Percentiles rank a stretch among this genome's conserved stretches.
Conservation (phyloP, 2,113 vertebrate genomes). For the Chloropsis hardwickii region DNA sequence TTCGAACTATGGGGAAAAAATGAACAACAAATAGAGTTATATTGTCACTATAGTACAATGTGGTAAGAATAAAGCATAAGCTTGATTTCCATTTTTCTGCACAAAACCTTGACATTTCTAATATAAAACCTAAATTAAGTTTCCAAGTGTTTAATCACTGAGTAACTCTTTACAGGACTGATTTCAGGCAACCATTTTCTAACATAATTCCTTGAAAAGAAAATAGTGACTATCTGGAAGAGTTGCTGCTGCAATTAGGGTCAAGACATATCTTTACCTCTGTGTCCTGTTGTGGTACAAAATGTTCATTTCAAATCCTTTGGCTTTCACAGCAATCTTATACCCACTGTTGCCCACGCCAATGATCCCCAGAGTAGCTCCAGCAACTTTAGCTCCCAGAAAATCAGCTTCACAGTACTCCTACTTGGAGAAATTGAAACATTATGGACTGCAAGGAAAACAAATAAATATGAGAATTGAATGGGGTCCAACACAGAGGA, state of each 20-base stretch:
- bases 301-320: slow-evolving; percentile 68
- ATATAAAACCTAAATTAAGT: not conserved
- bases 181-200: not conserved
- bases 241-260: not conserved
- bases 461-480: not conserved
- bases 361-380: slow-evolving; percentile 62
- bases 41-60: not conserved
- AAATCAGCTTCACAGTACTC: not conserved
- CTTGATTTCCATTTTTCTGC: not conserved
- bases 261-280: slow-evolving; percentile 39
- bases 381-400: slow-evolving; percentile 52
- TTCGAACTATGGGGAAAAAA: not conserved
- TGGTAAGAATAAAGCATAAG: not conserved
- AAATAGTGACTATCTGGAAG: not conserved
- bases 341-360: slow-evolving; percentile 66
- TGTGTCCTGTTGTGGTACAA: slow-evolving; percentile 63
- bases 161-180: not conserved
- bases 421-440: slow-evolving; percentile 3
- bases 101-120: not conserved
- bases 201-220: not conserved
- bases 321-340: slow-evolving; percentile 58
- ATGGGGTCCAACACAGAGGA: not conserved
- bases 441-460: slow-evolving; percentile 27
- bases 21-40: not conserved
- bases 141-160: not conserved